Conservation (phyloP, 2,113 vertebrate genomes). For the Lathamus discolor region DNA sequence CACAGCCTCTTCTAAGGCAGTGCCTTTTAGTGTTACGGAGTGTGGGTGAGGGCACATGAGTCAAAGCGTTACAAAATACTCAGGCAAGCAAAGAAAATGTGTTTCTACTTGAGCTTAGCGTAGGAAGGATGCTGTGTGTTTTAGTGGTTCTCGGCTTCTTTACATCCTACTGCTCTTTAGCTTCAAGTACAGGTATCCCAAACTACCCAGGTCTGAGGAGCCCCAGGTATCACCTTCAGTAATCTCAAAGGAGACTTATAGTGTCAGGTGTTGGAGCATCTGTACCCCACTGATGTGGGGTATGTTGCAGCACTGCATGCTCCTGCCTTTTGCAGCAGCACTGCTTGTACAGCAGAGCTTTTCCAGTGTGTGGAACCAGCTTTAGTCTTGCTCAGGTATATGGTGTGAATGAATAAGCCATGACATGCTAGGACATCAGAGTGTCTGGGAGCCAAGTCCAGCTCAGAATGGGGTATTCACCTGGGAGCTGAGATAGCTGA, state of each 20-base stretch:
- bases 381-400: not conserved
- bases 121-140: fast-evolving
- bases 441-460: not conserved
- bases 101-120: fast-evolving
- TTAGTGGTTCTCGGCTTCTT: not conserved
- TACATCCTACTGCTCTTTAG: not conserved
- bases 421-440: not conserved
- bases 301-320: no score
- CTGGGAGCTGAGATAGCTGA: not conserved
- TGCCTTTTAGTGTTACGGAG: not conserved
- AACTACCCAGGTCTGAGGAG: not conserved
- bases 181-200: not conserved
- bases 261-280: not conserved
- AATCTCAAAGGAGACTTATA: not conserved
- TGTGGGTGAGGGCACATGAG: not conserved
- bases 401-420: not conserved
- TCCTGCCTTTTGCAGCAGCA: not conserved
- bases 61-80: not conserved
- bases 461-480: not conserved
- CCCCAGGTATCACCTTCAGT: not conserved
- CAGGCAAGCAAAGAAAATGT: not conserved
- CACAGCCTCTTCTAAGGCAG: not conserved
- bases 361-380: not conserved
- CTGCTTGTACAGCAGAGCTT: not conserved
- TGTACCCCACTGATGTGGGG: not conserved